These are phyloP conservation scores for Phymatocera aterrima DNA, from an alignment of 2,888 invertebrate species.

Conservation along the genomic window DNA sequence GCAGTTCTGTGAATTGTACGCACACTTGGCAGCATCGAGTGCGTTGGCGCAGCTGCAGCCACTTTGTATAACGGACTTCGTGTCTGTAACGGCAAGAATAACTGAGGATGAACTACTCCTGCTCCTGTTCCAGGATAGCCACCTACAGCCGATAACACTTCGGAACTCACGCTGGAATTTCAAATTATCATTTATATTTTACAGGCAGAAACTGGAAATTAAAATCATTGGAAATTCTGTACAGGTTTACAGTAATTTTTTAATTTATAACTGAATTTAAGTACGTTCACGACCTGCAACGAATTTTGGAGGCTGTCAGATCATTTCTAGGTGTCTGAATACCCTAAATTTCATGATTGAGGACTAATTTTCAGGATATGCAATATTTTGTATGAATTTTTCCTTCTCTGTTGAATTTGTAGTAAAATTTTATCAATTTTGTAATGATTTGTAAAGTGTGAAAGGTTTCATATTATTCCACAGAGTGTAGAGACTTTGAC, in stretches of 20 bases:
- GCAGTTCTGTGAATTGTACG: constrained; percentile 54
- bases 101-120: constrained; percentile 80
- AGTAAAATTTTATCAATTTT: background rate
- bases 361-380: background rate
- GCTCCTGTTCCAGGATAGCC: constrained; percentile 67
- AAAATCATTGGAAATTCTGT: too few species aligned
- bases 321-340: background rate
- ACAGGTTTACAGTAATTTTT: too few species aligned
- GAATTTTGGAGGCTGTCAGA: background rate
- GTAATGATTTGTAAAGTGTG: too few species aligned
- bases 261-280: too few species aligned
- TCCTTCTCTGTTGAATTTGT: background rate
- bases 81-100: constrained; percentile 79
- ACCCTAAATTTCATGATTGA: background rate
- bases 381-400: background rate
- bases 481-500: too few species aligned
- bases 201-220: too few species aligned
- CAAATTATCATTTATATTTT: background rate
- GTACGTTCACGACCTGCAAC: too few species aligned
- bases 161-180: constrained; percentile 64
- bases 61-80: constrained; percentile 74
- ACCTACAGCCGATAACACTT: constrained; percentile 67
- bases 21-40: constrained; percentile 71
- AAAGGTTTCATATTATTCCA: too few species aligned
- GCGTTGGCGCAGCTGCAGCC: constrained; percentile 69